Percentiles rank a stretch among this genome's conserved stretches.
Evolutionary conservation across 2,888 invertebrate species (phyloP).

Genomic region (Cantharis lateralis): DNA sequence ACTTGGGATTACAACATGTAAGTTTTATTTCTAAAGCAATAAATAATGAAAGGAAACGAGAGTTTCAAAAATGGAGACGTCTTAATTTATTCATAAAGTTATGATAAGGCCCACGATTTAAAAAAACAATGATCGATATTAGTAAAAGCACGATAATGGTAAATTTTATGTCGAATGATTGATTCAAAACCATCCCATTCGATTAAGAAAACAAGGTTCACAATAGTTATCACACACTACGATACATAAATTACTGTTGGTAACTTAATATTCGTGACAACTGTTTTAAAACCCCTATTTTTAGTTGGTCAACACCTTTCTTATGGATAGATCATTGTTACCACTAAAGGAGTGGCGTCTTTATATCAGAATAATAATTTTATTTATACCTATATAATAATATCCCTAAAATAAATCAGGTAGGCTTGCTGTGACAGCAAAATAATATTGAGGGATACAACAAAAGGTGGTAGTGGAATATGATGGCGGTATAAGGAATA

Average conservation of each 20-base stretch:
- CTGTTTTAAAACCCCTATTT: not conserved
- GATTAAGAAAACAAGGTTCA: not conserved
- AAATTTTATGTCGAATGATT: not conserved
- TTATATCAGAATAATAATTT: constrained; percentile 12
- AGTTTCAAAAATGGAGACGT: not conserved
- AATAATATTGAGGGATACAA: constrained; percentile 36
- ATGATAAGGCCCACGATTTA: not conserved
- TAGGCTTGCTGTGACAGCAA: constrained; percentile 34
- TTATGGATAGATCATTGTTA: constrained; percentile 5
- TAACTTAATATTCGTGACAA: constrained; percentile 8
- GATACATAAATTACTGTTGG: constrained; percentile 1
- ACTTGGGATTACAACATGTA: not conserved
- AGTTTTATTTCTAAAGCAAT: not conserved
- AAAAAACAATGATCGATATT: not conserved
- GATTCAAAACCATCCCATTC: not conserved
- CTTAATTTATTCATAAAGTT: not conserved
- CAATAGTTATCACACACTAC: not conserved
- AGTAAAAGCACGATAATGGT: not conserved
- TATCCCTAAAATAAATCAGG: constrained; percentile 27
- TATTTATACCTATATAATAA: constrained; percentile 15
- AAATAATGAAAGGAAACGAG: not conserved
- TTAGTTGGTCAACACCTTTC: not conserved
- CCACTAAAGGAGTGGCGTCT: constrained; percentile 4
- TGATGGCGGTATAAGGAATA: constrained; percentile 25
- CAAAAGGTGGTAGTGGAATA: constrained; percentile 35